Conservation (phyloP, 2,888 invertebrate species). For the Tenthredo mesomela region DNA sequence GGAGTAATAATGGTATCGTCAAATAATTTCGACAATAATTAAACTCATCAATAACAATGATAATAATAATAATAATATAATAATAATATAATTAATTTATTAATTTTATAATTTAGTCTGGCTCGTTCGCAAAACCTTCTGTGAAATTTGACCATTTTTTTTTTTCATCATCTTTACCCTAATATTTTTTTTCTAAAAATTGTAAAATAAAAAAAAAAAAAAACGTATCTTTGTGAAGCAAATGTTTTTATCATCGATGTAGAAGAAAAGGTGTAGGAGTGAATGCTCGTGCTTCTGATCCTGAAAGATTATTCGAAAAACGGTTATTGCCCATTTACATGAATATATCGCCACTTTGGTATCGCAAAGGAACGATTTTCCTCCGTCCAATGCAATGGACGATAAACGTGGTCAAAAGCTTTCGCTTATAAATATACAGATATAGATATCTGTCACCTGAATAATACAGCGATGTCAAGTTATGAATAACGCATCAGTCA, state of each 20-base stretch:
- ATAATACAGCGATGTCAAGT: slow-evolving; percentile 25
- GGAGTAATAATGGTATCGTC: background rate
- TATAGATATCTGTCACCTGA: slow-evolving; percentile 25
- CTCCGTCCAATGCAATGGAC: background rate
- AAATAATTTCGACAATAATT: slow-evolving; percentile 4
- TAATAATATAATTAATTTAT: too few relatives aligned
- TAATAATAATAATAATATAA: too few relatives aligned
- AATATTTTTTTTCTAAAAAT: background rate
- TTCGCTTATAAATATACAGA: background rate
- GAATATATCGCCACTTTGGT: slow-evolving; percentile 33
- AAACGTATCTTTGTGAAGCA: background rate
- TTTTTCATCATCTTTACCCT: background rate
- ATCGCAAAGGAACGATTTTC: slow-evolving; percentile 8
- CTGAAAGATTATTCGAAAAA: background rate
- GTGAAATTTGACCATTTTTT: background rate
- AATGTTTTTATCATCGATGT: too few relatives aligned
- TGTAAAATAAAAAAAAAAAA: background rate
- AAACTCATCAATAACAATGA: too few relatives aligned
- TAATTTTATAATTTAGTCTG: too few relatives aligned
- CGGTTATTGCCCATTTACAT: slow-evolving; percentile 33
- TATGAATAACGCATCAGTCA: slow-evolving; percentile 28
- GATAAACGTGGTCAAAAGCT: slow-evolving; percentile 39
- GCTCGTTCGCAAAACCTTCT: background rate
- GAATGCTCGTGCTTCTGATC: background rate
- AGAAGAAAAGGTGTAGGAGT: background rate